phyloP scores from a whole-genome alignment of 2,888 invertebrate genomes.

The Erebia palarica region DNA sequence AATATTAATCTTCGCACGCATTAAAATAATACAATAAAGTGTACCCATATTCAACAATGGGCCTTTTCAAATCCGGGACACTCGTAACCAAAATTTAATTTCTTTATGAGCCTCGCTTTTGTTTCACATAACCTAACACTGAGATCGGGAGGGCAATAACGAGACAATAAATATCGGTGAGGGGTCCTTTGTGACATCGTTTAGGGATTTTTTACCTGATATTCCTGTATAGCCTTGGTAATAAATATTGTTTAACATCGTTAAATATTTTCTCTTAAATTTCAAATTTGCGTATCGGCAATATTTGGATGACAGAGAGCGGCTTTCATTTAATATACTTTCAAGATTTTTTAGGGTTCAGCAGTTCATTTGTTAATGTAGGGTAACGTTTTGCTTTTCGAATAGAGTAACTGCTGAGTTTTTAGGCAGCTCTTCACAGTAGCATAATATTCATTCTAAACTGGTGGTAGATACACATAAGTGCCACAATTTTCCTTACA shows the following conservation, averaged over 20 bases:
- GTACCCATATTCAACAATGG: conserved; percentile 18
- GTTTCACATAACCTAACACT: conserved; percentile 27
- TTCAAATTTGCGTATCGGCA: neutral
- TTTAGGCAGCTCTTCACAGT: no score
- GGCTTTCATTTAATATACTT: neutral
- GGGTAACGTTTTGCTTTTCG: no score
- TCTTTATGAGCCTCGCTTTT: conserved; percentile 30
- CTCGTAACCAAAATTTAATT: conserved; percentile 25
- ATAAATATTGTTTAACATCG: conserved; percentile 17
- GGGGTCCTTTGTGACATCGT: conserved; percentile 28
- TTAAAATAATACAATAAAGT: conserved; percentile 21
- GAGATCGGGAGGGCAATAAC: conserved; percentile 32
- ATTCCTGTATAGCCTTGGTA: conserved; percentile 6
- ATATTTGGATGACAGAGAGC: neutral
- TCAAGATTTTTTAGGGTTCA: no score
- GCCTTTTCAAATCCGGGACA: conserved; percentile 11
- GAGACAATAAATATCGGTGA: conserved; percentile 32
- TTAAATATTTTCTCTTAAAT: conserved; percentile 7
- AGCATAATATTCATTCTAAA: no score
- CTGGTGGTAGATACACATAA: no score
- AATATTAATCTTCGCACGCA: conserved; percentile 12
- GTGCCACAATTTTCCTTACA: no score
- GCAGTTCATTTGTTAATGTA: no score
- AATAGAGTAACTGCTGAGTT: no score
- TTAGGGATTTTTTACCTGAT: conserved; percentile 33